phyloP scores from a whole-genome alignment of 2,113 vertebrate genomes.

The Gymnobelideus leadbeateri region DNA sequence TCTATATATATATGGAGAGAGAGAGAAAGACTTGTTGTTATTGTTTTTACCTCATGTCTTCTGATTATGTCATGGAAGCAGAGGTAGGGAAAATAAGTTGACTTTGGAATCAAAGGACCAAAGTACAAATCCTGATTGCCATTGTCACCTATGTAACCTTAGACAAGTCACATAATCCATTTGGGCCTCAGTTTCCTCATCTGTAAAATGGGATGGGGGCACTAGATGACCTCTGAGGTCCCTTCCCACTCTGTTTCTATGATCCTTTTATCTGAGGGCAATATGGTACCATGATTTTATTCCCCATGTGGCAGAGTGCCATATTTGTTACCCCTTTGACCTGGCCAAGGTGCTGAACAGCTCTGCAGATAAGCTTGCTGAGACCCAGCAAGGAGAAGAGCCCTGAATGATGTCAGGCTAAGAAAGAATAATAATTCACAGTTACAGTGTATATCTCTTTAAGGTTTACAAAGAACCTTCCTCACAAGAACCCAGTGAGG shows the following conservation, averaged over 20 bases:
- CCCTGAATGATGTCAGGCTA: not conserved
- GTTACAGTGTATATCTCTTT: not conserved
- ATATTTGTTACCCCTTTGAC: too few species aligned
- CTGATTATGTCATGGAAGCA: too few species aligned
- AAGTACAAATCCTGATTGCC: not conserved
- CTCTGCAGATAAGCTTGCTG: not conserved
- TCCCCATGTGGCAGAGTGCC: not conserved
- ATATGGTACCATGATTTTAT: not conserved
- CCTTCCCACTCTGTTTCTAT: not conserved
- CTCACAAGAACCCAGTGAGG: not conserved
- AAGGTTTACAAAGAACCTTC: not conserved
- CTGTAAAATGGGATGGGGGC: not conserved
- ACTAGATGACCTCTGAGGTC: not conserved
- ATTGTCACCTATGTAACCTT: not conserved
- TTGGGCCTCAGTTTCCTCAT: not conserved
- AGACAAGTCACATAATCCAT: not conserved
- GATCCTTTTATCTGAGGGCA: not conserved
- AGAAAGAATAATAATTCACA: not conserved
- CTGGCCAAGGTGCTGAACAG: not conserved
- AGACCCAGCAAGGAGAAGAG: not conserved
- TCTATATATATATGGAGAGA: too few species aligned
- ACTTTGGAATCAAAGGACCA: not conserved
- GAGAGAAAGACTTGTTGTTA: too few species aligned
- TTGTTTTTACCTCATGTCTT: not conserved
- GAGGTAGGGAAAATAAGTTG: not conserved